Evolutionary conservation across 2,113 vertebrate species (phyloP).

Genomic region (Cyphomyrus discorhynchus): DNA sequence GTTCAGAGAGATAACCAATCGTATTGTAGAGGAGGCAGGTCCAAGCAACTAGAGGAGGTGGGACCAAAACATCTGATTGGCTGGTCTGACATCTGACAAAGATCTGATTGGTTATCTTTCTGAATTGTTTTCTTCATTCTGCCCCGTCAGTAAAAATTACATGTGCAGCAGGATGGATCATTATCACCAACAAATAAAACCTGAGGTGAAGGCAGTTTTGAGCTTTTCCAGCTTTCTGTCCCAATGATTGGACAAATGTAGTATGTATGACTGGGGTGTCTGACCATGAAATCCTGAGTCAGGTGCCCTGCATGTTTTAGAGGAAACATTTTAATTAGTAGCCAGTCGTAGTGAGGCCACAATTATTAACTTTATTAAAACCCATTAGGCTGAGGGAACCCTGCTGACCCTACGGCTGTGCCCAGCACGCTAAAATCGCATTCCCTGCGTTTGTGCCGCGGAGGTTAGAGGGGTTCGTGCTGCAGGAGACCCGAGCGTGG

Average conservation of each 20-base stretch:
- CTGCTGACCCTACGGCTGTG: background rate
- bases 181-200: background rate
- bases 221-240: background rate
- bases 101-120: too few species aligned
- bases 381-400: background rate
- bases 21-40: too few species aligned
- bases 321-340: background rate
- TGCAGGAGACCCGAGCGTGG: background rate
- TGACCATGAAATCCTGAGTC: background rate
- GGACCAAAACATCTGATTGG: too few species aligned
- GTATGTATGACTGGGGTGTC: background rate
- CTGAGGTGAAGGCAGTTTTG: background rate
- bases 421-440: background rate
- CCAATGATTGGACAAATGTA: background rate
- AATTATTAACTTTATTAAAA: background rate
- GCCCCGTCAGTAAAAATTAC: too few species aligned
- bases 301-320: background rate
- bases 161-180: background rate
- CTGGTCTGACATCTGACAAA: too few species aligned
- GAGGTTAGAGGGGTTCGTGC: background rate
- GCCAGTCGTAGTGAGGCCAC: background rate
- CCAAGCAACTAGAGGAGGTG: too few species aligned
- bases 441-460: background rate
- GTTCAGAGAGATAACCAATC: too few species aligned
- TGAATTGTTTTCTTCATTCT: too few species aligned